These are phyloP conservation scores for Rapana venosa DNA, from an alignment of 2,888 invertebrate species.

Conservation along the genomic window DNA sequence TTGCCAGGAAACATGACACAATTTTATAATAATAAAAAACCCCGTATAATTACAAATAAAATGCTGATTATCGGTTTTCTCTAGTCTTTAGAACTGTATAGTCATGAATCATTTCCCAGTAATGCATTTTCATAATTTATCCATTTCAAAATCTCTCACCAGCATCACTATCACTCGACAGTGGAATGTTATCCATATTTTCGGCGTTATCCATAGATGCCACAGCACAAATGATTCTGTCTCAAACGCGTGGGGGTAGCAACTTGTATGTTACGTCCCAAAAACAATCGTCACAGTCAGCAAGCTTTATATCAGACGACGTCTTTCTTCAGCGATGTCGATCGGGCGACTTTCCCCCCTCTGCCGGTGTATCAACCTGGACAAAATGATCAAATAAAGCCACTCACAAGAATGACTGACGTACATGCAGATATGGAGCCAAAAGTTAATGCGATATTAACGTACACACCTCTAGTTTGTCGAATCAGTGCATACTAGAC, in stretches of 20 bases:
- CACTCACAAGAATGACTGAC: not conserved
- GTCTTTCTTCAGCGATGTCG: not conserved
- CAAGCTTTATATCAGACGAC: not conserved
- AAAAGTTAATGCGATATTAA: no score
- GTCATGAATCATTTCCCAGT: no score
- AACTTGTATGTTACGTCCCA: not conserved
- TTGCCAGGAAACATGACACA: no score
- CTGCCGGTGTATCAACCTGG: constrained; percentile 2
- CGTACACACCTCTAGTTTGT: not conserved
- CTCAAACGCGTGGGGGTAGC: not conserved
- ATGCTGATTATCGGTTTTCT: no score
- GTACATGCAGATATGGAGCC: no score
- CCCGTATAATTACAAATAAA: no score
- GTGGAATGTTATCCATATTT: constrained; percentile 64
- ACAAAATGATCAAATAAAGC: not conserved
- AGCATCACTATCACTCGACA: constrained; percentile 72
- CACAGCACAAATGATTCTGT: constrained; percentile 19
- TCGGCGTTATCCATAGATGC: constrained; percentile 49
- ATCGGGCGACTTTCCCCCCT: not conserved
- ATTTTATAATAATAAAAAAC: not conserved
- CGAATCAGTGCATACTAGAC: not conserved
- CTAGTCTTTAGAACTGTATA: no score
- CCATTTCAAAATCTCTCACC: constrained; percentile 53
- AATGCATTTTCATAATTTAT: constrained; percentile 37
- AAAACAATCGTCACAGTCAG: not conserved